Evolutionary conservation across 2,888 invertebrate species (phyloP).

Genomic region (Drosophila paranaensis): DNA sequence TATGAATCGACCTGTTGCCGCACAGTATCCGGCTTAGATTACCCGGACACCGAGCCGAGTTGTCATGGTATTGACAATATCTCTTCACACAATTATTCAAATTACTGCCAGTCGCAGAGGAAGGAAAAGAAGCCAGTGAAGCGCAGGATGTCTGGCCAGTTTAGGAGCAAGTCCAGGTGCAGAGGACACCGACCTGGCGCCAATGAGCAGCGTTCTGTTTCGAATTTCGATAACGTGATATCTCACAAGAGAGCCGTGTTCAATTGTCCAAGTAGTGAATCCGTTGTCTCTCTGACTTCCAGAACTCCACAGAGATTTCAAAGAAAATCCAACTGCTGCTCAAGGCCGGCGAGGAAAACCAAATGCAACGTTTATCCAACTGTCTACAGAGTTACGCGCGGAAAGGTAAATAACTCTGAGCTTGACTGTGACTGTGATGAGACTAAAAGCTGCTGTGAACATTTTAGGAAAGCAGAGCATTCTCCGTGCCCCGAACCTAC

Average conservation of each 20-base stretch:
- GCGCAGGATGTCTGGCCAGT: background rate
- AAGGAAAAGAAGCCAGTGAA: background rate
- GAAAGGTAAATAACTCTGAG: conserved; percentile 39
- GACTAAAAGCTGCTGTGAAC: conserved; percentile 6
- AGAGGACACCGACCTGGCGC: too few species aligned
- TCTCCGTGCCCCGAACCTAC: background rate
- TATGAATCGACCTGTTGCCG: background rate
- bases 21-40: conserved; percentile 26
- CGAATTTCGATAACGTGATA: background rate
- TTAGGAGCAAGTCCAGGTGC: background rate
- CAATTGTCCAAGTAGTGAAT: conserved; percentile 4
- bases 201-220: background rate
- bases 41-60: too few species aligned
- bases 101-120: background rate
- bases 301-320: background rate
- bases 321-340: background rate
- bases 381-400: conserved; percentile 20
- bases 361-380: conserved; percentile 48
- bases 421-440: conserved; percentile 6
- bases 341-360: conserved; percentile 1
- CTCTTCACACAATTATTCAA: too few species aligned
- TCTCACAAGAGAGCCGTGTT: too few species aligned
- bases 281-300: background rate
- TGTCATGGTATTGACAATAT: background rate
- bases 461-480: conserved; percentile 15